Conservation (phyloP, 2,797 vertebrate species). For the Labroides dimidiatus region DNA sequence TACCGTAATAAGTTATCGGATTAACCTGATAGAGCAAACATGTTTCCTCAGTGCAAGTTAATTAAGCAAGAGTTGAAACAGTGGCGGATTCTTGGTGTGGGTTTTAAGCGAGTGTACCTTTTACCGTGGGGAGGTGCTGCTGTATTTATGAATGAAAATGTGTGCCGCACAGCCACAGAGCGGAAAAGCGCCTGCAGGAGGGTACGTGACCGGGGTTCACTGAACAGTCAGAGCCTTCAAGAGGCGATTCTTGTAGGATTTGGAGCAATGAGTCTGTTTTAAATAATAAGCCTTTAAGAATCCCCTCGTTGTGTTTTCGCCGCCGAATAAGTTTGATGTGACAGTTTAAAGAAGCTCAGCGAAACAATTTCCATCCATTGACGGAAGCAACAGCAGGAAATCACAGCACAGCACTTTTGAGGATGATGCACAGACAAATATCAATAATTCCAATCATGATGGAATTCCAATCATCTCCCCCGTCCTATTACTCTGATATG, state of each 20-base stretch:
- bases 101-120: slow-evolving; percentile 40
- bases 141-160: slow-evolving; percentile 78
- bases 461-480: too few species aligned
- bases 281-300: slow-evolving; percentile 1
- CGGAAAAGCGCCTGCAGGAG: slow-evolving; percentile 51
- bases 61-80: slow-evolving; percentile 30
- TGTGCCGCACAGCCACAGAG: slow-evolving; percentile 53
- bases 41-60: slow-evolving; percentile 46
- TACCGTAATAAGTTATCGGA: slow-evolving; percentile 48
- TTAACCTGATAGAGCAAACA: slow-evolving; percentile 58
- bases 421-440: slow-evolving; percentile 33
- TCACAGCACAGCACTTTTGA: slow-evolving; percentile 45
- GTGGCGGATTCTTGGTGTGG: neutral
- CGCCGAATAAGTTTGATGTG: slow-evolving; percentile 12
- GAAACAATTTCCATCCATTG: neutral
- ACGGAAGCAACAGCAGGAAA: slow-evolving; percentile 27
- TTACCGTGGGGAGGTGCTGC: slow-evolving; percentile 48
- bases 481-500: slow-evolving; percentile 39
- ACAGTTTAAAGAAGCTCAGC: neutral
- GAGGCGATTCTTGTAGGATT: slow-evolving; percentile 11
- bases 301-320: neutral
- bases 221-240: slow-evolving; percentile 39
- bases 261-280: slow-evolving; percentile 8
- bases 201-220: slow-evolving; percentile 62
- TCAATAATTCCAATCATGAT: slow-evolving; percentile 68